These are phyloP conservation scores for Branchinecta lindahli DNA, from an alignment of 1,140 invertebrate species.

Conservation along the genomic window DNA sequence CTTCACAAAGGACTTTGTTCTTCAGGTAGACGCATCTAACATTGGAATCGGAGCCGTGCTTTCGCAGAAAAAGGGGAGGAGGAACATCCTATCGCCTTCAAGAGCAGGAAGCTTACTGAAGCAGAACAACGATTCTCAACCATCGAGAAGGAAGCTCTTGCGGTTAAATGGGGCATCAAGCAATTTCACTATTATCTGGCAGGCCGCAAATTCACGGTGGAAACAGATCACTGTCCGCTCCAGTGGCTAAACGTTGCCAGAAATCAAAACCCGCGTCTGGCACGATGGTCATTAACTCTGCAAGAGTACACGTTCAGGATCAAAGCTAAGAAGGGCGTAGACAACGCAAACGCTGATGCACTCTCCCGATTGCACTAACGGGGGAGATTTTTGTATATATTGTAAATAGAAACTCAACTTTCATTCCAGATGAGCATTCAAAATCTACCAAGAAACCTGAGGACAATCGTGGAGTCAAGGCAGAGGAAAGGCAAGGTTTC, in stretches of 20 bases:
- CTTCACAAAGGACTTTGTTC: constrained; percentile 2
- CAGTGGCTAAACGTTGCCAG: constrained; percentile 18
- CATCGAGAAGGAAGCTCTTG: constrained; percentile 31
- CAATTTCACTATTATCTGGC: constrained; percentile 28
- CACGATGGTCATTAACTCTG: constrained; percentile 2
- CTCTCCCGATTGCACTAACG: background rate
- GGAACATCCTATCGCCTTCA: constrained; percentile 27
- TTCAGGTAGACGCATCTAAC: constrained; percentile 13
- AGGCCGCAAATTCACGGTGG: constrained; percentile 28
- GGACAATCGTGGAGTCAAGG: too few relatives aligned
- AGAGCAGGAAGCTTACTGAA: constrained; percentile 29
- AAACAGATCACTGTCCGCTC: constrained; percentile 31
- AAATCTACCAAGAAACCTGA: too few relatives aligned
- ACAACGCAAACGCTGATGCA: constrained; percentile 2
- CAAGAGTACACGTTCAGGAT: background rate
- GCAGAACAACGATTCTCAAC: constrained; percentile 31
- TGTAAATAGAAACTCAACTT: too few relatives aligned
- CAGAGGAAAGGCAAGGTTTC: too few relatives aligned
- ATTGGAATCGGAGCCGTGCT: constrained; percentile 11
- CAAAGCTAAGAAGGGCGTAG: background rate
- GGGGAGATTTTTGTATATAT: too few relatives aligned
- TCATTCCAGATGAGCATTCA: too few relatives aligned
- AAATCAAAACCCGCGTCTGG: background rate
- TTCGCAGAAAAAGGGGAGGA: constrained; percentile 13
- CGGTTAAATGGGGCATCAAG: constrained; percentile 26